phyloP scores from a whole-genome alignment of 2,888 invertebrate species.

The Andrena bucephala region DNA sequence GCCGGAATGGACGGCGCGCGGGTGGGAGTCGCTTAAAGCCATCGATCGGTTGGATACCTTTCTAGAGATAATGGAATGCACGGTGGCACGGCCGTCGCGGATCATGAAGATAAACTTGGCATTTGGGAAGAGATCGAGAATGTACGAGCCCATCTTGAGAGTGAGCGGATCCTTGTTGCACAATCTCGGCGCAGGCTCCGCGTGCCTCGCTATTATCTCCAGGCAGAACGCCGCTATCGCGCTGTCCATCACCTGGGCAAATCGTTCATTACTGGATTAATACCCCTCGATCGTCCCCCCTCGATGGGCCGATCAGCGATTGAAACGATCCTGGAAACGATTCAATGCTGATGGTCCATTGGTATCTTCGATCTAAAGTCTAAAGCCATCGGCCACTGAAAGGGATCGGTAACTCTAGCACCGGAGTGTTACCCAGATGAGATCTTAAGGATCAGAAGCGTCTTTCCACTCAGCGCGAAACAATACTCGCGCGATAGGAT shows the following conservation, averaged over 20 bases:
- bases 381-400: too few species aligned
- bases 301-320: background rate
- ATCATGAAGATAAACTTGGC: conserved; percentile 99
- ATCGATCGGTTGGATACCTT: conserved; percentile 87
- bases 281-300: background rate
- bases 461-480: too few species aligned
- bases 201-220: conserved; percentile 98
- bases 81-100: conserved; percentile 98
- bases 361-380: conserved; percentile 2
- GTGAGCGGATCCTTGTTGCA: conserved; percentile 99
- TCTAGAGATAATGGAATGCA: conserved; percentile 98
- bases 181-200: conserved; percentile 96
- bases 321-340: background rate
- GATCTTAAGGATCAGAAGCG: too few species aligned
- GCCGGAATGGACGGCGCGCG: background rate
- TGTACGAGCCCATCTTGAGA: conserved; percentile 97
- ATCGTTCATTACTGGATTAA: conserved; percentile 15
- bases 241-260: conserved; percentile 92
- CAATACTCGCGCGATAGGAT: too few species aligned
- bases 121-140: conserved; percentile 97
- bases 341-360: background rate
- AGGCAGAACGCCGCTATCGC: conserved; percentile 98
- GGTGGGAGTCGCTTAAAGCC: background rate
- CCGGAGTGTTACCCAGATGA: too few species aligned
- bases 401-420: too few species aligned